A percentile compares a stretch with the other conserved stretches of the same genome.
Evolutionary conservation across 1,140 invertebrate species (phyloP).

Genomic region (Dolichoris vasculosae): DNA sequence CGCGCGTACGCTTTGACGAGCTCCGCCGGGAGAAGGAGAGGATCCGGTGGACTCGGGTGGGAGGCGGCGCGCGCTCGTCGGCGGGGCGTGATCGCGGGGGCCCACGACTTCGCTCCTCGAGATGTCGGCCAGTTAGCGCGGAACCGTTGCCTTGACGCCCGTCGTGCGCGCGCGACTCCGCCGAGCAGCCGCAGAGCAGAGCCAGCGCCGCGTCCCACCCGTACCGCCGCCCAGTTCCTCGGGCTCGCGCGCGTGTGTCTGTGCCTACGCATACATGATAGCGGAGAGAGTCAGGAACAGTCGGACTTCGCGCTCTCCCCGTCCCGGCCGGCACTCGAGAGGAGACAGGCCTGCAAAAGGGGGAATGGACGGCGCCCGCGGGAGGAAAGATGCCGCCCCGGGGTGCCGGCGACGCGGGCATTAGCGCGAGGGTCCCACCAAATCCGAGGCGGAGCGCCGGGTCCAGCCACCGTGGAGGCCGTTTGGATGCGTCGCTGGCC

Average conservation of each 20-base stretch:
- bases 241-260: neutral
- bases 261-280: constrained; percentile 5
- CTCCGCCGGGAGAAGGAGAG: constrained; percentile 38
- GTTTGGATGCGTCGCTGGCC: constrained; percentile 71
- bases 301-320: neutral
- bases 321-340: no score
- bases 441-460: constrained; percentile 24
- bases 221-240: neutral
- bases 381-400: constrained; percentile 20
- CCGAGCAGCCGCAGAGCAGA: neutral
- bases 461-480: constrained; percentile 48
- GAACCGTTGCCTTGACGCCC: constrained; percentile 74
- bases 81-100: constrained; percentile 60
- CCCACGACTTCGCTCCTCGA: neutral
- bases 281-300: neutral
- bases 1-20: constrained; percentile 34
- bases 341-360: neutral
- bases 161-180: constrained; percentile 62
- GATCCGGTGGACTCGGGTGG: constrained; percentile 1
- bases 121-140: constrained; percentile 70
- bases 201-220: neutral
- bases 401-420: constrained; percentile 1
- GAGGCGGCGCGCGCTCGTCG: constrained; percentile 65
- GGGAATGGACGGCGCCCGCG: constrained; percentile 33
- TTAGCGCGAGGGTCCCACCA: constrained; percentile 9